Percentiles rank a stretch among this genome's conserved stretches.
phyloP scores from a whole-genome alignment of 1,140 invertebrate species.

The Drosophila suzukii region DNA sequence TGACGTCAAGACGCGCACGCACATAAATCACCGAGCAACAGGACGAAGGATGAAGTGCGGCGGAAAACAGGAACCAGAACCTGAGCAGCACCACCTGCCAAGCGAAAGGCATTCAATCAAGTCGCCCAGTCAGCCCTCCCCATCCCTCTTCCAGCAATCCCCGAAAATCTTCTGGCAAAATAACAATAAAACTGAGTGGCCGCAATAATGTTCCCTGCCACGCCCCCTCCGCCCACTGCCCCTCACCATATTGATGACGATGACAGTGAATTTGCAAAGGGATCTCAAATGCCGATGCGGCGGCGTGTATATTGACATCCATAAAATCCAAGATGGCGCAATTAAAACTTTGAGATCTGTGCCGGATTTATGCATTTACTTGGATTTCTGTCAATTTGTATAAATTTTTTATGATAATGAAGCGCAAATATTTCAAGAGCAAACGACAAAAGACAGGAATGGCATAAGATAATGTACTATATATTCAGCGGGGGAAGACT shows the following conservation, averaged over 20 bases:
- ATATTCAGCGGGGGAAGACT: neutral
- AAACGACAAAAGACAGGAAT: slow-evolving; percentile 57
- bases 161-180: slow-evolving; percentile 37
- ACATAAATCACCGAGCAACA: slow-evolving; percentile 48
- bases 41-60: slow-evolving; percentile 3
- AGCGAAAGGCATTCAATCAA: slow-evolving; percentile 72
- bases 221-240: neutral
- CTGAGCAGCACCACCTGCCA: slow-evolving; percentile 34
- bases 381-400: slow-evolving; percentile 64
- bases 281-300: slow-evolving; percentile 22
- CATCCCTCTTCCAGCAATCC: neutral
- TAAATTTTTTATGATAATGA: slow-evolving; percentile 69
- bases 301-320: slow-evolving; percentile 36
- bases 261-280: slow-evolving; percentile 44
- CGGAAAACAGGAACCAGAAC: slow-evolving; percentile 8
- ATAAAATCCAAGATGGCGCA: slow-evolving; percentile 56
- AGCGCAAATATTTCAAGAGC: slow-evolving; percentile 67
- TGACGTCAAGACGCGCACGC: slow-evolving; percentile 47
- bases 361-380: slow-evolving; percentile 42
- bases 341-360: slow-evolving; percentile 66
- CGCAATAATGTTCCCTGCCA: slow-evolving; percentile 31
- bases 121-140: neutral
- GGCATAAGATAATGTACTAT: slow-evolving; percentile 30
- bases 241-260: slow-evolving; percentile 38
- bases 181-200: slow-evolving; percentile 62